Evolutionary conservation across 2,888 invertebrate genomes (phyloP).

Genomic region (Tenthredo mesomela): DNA sequence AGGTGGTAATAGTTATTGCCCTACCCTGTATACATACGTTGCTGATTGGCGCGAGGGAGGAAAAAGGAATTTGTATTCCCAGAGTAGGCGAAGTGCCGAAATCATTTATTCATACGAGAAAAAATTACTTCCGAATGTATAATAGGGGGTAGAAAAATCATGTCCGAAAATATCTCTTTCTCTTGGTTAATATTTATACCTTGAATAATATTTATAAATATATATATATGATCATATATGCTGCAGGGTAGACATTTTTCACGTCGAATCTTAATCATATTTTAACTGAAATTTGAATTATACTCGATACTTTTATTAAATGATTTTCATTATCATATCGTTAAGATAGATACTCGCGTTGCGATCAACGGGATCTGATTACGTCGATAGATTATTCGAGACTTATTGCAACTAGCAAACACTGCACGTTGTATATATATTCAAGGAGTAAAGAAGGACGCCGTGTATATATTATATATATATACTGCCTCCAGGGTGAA

Average conservation of each 20-base stretch:
- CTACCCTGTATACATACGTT: no score
- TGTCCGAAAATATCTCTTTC: not conserved
- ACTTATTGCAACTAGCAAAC: not conserved
- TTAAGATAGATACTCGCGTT: not conserved
- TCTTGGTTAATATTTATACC: not conserved
- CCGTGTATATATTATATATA: not conserved
- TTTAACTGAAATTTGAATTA: no score
- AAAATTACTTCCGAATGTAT: not conserved
- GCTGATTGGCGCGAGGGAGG: not conserved
- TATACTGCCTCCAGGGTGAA: conserved; percentile 49
- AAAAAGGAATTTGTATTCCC: not conserved
- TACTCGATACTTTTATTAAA: no score
- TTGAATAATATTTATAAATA: no score
- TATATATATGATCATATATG: no score
- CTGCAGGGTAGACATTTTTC: no score
- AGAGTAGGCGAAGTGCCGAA: not conserved
- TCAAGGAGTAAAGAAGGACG: not conserved
- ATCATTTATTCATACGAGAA: not conserved
- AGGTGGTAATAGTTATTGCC: no score
- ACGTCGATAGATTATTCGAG: conserved; percentile 21
- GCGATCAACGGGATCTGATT: conserved; percentile 10
- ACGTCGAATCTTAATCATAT: no score
- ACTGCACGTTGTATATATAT: not conserved
- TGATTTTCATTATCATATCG: not conserved
- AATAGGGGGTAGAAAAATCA: no score